These are phyloP conservation scores for Pachypeltis micranthus DNA, from an alignment of 1,140 invertebrate species.

Conservation along the genomic window DNA sequence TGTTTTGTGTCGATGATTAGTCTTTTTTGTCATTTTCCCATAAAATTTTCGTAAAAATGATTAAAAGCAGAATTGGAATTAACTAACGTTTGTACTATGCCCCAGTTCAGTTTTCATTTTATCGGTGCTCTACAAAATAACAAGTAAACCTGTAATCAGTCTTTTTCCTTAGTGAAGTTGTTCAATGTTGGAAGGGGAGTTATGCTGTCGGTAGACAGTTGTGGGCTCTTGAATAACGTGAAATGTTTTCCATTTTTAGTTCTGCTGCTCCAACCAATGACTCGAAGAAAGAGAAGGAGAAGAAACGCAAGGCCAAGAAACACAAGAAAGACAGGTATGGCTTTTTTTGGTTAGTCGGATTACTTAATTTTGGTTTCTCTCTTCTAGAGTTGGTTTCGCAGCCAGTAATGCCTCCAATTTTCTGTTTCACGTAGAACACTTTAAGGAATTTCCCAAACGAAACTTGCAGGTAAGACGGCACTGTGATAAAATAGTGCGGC, in stretches of 20 bases:
- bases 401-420: slow-evolving; percentile 20
- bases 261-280: slow-evolving; percentile 16
- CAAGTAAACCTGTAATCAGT: too few species aligned
- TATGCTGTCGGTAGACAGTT: too few species aligned
- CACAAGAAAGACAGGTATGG: slow-evolving; percentile 29
- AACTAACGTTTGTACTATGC: too few species aligned
- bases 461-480: slow-evolving; percentile 16
- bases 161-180: too few species aligned
- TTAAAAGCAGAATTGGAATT: too few species aligned
- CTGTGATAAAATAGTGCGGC: too few species aligned
- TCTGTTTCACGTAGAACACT: slow-evolving; percentile 23
- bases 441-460: slow-evolving; percentile 11
- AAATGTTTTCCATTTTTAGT: slow-evolving; percentile 23
- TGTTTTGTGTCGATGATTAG: too few species aligned
- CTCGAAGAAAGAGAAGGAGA: slow-evolving; percentile 25
- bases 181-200: too few species aligned
- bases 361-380: background rate
- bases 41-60: too few species aligned
- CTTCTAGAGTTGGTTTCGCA: slow-evolving; percentile 6
- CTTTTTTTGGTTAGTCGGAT: background rate
- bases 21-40: too few species aligned
- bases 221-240: background rate
- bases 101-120: too few species aligned
- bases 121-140: too few species aligned
- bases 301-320: slow-evolving; percentile 30